phyloP scores from a whole-genome alignment of 2,113 vertebrate genomes.

The Grallaria varia region DNA sequence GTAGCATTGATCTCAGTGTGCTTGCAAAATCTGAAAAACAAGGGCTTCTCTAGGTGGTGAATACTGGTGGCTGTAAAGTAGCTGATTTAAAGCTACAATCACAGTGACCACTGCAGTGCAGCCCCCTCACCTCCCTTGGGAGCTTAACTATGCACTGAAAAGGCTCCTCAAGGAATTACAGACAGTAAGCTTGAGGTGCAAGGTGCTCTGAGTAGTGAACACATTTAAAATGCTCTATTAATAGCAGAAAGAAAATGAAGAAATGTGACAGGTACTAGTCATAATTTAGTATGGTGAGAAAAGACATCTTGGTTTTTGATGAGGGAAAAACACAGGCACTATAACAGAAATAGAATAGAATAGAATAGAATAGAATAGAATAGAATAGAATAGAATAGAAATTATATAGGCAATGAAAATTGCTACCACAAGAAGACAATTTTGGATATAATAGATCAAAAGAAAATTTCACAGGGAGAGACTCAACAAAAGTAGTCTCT shows the following conservation, averaged over 20 bases:
- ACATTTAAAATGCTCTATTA: neutral
- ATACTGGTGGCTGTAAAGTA: neutral
- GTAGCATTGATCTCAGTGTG: neutral
- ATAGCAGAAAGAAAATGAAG: neutral
- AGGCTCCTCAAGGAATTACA: neutral
- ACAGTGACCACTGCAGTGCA: neutral
- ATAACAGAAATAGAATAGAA: neutral
- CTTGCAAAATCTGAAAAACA: neutral
- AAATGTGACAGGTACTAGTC: neutral
- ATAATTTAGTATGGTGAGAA: neutral
- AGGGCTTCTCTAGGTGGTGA: fast-evolving
- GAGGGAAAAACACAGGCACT: neutral
- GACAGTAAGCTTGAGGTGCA: neutral
- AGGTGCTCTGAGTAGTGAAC: neutral
- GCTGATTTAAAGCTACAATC: neutral
- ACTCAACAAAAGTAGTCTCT: neutral
- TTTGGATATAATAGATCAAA: neutral
- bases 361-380: too few species aligned
- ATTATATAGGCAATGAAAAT: neutral
- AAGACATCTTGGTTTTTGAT: neutral
- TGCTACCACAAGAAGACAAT: neutral
- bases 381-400: neutral
- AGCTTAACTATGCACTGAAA: neutral
- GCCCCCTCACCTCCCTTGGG: neutral
- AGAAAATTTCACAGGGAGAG: neutral